phyloP scores from a whole-genome alignment of 1,140 invertebrate species.

The Drosophila orena region DNA sequence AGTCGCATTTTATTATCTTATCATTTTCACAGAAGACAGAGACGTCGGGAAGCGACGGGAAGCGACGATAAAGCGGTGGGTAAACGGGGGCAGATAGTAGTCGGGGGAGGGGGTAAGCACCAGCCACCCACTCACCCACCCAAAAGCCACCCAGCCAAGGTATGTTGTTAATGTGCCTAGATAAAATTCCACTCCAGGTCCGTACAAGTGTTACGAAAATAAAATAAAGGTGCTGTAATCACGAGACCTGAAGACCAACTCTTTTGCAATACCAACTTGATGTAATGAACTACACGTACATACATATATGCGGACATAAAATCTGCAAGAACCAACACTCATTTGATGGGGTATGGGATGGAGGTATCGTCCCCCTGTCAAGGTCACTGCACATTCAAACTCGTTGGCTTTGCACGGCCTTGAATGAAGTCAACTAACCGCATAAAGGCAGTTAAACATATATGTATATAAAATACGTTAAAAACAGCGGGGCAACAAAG shows the following conservation, averaged over 20 bases:
- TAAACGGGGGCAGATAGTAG: constrained; percentile 6
- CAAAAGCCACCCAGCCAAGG: constrained; percentile 17
- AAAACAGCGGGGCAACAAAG: constrained; percentile 10
- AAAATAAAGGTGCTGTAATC: constrained; percentile 15
- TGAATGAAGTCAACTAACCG: constrained; percentile 25
- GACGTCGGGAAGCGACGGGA: background rate
- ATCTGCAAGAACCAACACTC: constrained; percentile 20
- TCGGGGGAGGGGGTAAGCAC: constrained; percentile 3
- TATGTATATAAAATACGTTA: background rate
- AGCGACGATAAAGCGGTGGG: too few relatives aligned
- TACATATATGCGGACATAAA: too few relatives aligned
- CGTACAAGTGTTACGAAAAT: constrained; percentile 30
- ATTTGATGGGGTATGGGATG: background rate
- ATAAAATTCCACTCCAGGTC: constrained; percentile 30
- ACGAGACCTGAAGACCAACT: background rate
- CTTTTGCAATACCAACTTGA: background rate
- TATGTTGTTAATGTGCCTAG: constrained; percentile 7
- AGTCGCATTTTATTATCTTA: constrained; percentile 41
- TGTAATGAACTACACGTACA: background rate
- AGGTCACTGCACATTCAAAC: constrained; percentile 37
- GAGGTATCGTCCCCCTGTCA: constrained; percentile 1
- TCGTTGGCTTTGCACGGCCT: constrained; percentile 29
- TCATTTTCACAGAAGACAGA: constrained; percentile 6
- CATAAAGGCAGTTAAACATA: constrained; percentile 27
- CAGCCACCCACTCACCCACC: constrained; percentile 5